phyloP scores from a whole-genome alignment of 2,888 invertebrate genomes.

The Globia sparganii region DNA sequence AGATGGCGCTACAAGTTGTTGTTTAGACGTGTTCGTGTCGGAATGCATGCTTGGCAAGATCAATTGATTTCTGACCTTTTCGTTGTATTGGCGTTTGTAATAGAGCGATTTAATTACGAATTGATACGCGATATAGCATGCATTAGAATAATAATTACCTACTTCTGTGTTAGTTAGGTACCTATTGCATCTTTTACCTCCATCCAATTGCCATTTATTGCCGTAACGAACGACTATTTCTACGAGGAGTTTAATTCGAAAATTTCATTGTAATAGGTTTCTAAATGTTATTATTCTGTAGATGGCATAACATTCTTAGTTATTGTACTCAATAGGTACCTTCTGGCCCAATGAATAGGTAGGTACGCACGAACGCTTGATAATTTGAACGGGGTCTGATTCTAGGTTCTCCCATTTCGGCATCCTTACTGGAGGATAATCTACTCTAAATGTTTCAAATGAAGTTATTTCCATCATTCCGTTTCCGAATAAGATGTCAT shows the following conservation, averaged over 20 bases:
- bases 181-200: slow-evolving; percentile 17
- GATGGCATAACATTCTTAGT: neutral
- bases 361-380: neutral
- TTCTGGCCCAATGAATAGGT: neutral
- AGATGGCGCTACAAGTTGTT: slow-evolving; percentile 82
- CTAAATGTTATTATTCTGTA: too few relatives aligned
- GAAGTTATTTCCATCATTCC: neutral
- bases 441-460: too few relatives aligned
- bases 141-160: slow-evolving; percentile 44
- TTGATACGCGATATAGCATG: slow-evolving; percentile 49
- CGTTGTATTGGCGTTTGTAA: slow-evolving; percentile 57
- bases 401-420: too few relatives aligned
- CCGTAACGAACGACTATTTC: neutral
- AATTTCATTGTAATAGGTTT: neutral
- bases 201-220: neutral
- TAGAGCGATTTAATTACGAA: slow-evolving; percentile 54
- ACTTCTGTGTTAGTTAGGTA: slow-evolving; percentile 31
- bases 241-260: neutral
- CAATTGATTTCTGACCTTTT: slow-evolving; percentile 62
- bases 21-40: slow-evolving; percentile 29
- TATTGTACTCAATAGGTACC: neutral
- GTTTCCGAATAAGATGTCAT: neutral
- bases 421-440: neutral
- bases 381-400: neutral
- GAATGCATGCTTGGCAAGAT: slow-evolving; percentile 58